Base-by-base conservation (phyloP, 2,113 vertebrate genomes). In the Hydrolagus affinis region DNA sequence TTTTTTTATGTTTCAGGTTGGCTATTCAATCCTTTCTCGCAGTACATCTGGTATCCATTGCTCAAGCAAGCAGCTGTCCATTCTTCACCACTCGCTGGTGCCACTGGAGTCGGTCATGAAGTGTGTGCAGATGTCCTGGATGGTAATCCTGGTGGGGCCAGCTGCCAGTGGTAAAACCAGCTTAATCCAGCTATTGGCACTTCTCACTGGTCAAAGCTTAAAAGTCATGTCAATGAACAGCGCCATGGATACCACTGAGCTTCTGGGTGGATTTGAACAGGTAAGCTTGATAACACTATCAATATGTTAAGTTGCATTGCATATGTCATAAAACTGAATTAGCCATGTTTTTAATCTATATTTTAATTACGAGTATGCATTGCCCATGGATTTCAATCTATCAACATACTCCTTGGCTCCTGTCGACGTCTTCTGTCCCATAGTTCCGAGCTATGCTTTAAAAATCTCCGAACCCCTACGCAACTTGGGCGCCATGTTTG, bases 221-320 rank as follows among this genome's bases (percentile, higher is more conserved):
- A 91, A 95, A 88, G 91, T 97, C 85, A 96, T 99, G 98, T 94
- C 96, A 11, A 97, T 99, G 96, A 99, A 97, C 91, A 99, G 97
- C 21, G 92, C 95, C 0, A 97, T 98, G 96, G 98, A 99, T 87
- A 99, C 97, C 57, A 98, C 96, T 0, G 98, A 99, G 85, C 94
- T 99, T 57, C 92, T 99, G 76, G 98, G 98, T 11, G 97, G 97
- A 87, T 99, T 98, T 87, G 97, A 99, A 76, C 98, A 99, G 96
- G 98, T 98, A 90, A 89, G 69, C 1, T 78, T 44, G 0, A 73
- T 44, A 68, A n/a, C 12, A 15, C 11, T 25, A 14, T 17, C 10
- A 11, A 15, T 17, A 23, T 25, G 32, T 80, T 64, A 9, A 78
- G 57, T 23, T 2, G n/a, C 7, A 1, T 23, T 2, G n/a, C 7